Conservation (phyloP, 2,797 vertebrate species). For the Sternarchorhynchus goeldii region DNA sequence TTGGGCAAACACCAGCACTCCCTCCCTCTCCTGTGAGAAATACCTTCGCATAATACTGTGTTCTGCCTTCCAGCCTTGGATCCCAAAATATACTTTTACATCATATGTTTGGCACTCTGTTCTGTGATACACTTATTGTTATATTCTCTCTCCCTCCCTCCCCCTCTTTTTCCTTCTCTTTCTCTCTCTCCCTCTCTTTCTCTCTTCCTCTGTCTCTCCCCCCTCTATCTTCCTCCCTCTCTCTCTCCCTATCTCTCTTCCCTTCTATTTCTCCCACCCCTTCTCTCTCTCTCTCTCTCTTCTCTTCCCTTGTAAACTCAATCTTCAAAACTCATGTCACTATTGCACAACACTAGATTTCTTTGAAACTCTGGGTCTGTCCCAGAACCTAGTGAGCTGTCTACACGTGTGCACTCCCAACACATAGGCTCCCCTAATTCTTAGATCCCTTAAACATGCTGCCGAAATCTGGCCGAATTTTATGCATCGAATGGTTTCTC, state of each 20-base stretch:
- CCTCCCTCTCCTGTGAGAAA: background rate
- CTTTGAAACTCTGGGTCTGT: background rate
- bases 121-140: too few relatives aligned
- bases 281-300: too few relatives aligned
- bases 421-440: too few relatives aligned
- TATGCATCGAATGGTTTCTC: too few relatives aligned
- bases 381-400: too few relatives aligned
- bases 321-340: background rate
- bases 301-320: too few relatives aligned
- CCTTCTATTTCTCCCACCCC: too few relatives aligned
- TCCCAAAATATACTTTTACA: too few relatives aligned
- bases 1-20: background rate
- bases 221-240: background rate
- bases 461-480: too few relatives aligned
- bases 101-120: background rate
- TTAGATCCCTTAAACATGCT: too few relatives aligned
- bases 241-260: too few relatives aligned
- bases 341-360: constrained; percentile 8
- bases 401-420: too few relatives aligned
- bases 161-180: background rate
- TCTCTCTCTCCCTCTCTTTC: background rate
- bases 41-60: background rate
- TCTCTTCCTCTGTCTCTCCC: background rate
- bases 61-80: background rate
- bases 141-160: background rate